Evolutionary conservation across 2,888 invertebrate genomes (phyloP), one percentile per base, ranked within the genome.

Genomic region (Parascotia fuliginaria): DNA sequence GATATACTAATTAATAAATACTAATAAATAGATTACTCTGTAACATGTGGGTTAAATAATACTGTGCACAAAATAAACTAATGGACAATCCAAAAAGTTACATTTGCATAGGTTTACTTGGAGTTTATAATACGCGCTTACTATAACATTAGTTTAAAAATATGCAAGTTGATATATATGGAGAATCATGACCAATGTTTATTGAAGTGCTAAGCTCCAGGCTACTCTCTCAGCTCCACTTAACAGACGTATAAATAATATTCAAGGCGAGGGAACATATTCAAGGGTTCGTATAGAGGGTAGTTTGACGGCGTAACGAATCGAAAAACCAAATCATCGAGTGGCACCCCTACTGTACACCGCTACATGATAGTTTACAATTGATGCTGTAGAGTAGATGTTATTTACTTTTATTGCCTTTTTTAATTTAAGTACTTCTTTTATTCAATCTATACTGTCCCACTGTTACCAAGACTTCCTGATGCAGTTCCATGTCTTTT

Each of bases 191-290:
- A 81, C 82, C 82, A 78, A 85, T 90, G 89, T 90, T 90, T 90
- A 89, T 83, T 87, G 87, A 89, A 91, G 90, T 88, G 85, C 89
- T 88, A 85, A 90, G 89, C 87, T 85, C 79, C 76, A 77, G 82
- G 87, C 86, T 78, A 91, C 90, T 91, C 86, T 85, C 85, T 79
- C 84, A 87, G 85, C 86, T 89, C 89, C 90, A 92, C 92, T 92
- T 91, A 92, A 91, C 92, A 89, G 85, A 89, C 91, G 89, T 90
- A 92, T 92, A 92, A 92, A 92, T 92, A 92, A 92, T 91, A 92
- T 89, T 91, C 88, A 87, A 89, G 88, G 84, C 85, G 85, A 89
- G 89, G 89, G 91, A 89, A 89, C 89, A 87, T 86, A 88, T 87
- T 89, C 84, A 85, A 89, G 91, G 91, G 90, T 89, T 81, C 75